A percentile compares a stretch with the other conserved stretches of the same genome.
Evolutionary conservation across 2,888 invertebrate species (phyloP).

Genomic region (Torymus aiolomorphi): DNA sequence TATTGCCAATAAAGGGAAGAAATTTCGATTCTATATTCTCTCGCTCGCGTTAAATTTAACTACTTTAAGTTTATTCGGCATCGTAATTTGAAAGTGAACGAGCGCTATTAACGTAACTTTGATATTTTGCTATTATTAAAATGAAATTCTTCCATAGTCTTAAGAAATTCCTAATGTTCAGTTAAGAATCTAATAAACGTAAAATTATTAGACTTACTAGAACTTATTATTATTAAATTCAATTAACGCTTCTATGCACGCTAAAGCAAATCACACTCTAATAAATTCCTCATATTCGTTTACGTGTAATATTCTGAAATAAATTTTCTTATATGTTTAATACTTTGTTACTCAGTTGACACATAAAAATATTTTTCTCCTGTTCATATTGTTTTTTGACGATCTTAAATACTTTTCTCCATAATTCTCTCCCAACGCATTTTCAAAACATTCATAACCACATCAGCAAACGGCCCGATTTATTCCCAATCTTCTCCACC

Average conservation of each 20-base stretch:
- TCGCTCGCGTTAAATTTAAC: constrained; percentile 55
- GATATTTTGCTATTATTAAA: constrained; percentile 56
- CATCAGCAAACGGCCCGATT: too few species aligned
- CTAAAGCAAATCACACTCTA: too few species aligned
- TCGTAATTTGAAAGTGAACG: constrained; percentile 55
- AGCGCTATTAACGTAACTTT: constrained; percentile 54
- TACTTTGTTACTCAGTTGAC: too few species aligned
- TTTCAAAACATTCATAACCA: too few species aligned
- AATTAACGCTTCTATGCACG: neutral
- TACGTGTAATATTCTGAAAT: too few species aligned
- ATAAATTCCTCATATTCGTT: too few species aligned
- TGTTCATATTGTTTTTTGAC: too few species aligned
- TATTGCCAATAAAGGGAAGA: constrained; percentile 55
- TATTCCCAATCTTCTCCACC: too few species aligned
- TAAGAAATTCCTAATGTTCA: constrained; percentile 44
- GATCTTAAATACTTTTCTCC: too few species aligned
- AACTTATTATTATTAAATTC: constrained; percentile 4
- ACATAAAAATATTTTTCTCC: too few species aligned
- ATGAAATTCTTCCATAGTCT: constrained; percentile 50
- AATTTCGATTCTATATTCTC: constrained; percentile 56
- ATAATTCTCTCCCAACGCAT: too few species aligned
- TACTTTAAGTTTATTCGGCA: constrained; percentile 56
- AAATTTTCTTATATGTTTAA: too few species aligned
- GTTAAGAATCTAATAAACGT: constrained; percentile 46
- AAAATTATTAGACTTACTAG: constrained; percentile 25